phyloP scores from a whole-genome alignment of 64 coral and sea anemone genomes.

The Pachyseris speciosa region DNA sequence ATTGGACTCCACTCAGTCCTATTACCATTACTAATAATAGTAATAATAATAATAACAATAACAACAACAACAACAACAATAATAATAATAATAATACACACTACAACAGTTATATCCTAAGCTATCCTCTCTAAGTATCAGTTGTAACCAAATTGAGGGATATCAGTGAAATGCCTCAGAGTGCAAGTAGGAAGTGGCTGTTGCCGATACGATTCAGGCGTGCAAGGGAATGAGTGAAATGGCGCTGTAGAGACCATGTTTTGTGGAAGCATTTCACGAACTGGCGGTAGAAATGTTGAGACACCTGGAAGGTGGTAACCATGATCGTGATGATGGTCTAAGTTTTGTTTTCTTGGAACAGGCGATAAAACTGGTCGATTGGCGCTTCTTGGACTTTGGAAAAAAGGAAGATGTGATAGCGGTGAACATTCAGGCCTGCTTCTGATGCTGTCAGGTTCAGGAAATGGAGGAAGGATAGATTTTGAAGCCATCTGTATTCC shows the following conservation, averaged over 20 bases:
- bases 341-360: neutral
- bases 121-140: neutral
- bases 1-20: no score
- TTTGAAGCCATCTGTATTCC: neutral
- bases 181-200: neutral
- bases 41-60: no score
- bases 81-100: no score
- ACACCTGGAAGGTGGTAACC: neutral
- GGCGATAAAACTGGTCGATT: neutral
- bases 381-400: neutral
- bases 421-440: neutral
- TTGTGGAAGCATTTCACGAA: slow-evolving; percentile 26
- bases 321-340: neutral
- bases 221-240: slow-evolving; percentile 24
- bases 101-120: no score
- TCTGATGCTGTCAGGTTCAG: neutral
- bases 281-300: slow-evolving; percentile 18
- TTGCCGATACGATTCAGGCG: slow-evolving; percentile 18
- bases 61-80: no score
- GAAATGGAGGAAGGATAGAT: neutral
- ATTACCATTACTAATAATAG: no score
- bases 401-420: neutral
- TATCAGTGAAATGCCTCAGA: slow-evolving; percentile 32
- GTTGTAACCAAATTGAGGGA: slow-evolving; percentile 7
- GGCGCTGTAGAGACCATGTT: slow-evolving; percentile 24